Evolutionary conservation across 2,797 vertebrate genomes (phyloP).

Genomic region (Serranus cabrilla): DNA sequence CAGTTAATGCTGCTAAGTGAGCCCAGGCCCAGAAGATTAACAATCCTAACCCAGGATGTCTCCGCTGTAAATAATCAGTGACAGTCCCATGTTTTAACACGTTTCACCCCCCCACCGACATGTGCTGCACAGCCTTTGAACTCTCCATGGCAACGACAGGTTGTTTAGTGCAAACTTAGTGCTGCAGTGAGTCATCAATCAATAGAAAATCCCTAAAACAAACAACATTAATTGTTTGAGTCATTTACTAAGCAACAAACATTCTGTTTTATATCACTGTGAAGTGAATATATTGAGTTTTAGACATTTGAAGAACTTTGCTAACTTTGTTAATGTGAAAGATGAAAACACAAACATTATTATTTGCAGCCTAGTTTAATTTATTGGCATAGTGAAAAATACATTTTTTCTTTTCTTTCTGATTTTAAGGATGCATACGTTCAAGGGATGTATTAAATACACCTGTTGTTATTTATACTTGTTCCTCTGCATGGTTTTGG

Average conservation of each 20-base stretch:
- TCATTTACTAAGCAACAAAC: not conserved
- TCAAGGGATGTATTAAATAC: not conserved
- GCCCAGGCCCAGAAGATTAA: not conserved
- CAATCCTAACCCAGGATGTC: not conserved
- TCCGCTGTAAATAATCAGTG: not conserved
- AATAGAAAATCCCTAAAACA: not conserved
- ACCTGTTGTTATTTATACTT: not conserved
- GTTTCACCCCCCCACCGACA: not conserved
- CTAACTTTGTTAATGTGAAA: too few species aligned
- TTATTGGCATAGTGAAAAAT: not conserved
- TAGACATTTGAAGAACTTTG: too few species aligned
- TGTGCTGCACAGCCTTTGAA: not conserved
- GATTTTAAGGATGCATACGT: not conserved
- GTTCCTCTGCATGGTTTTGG: conserved; percentile 6
- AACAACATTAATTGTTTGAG: not conserved
- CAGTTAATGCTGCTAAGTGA: not conserved
- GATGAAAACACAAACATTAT: too few species aligned
- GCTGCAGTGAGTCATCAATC: not conserved
- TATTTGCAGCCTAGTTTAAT: too few species aligned
- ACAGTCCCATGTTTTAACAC: not conserved
- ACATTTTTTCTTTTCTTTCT: not conserved
- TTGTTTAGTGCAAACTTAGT: not conserved
- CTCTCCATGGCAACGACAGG: not conserved
- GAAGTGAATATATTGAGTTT: not conserved
- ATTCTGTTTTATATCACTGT: not conserved